Conservation (phyloP, 2,113 vertebrate genomes). For the Platysteira castanea region DNA sequence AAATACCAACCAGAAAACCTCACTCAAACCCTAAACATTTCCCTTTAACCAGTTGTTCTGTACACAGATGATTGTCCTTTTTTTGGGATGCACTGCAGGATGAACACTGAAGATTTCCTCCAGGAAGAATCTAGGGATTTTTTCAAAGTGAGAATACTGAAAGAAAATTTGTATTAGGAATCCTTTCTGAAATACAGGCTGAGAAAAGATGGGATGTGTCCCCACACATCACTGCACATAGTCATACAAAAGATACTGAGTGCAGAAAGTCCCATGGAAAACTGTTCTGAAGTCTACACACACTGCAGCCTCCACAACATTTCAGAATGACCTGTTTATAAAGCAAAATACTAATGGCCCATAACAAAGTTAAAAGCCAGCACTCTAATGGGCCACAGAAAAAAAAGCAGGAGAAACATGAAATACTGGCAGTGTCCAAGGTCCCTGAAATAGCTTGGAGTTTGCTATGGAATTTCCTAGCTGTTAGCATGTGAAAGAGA, state of each 20-base stretch:
- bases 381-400: not conserved
- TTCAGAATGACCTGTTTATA: not conserved
- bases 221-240: not conserved
- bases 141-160: not conserved
- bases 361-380: not conserved
- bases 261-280: not conserved
- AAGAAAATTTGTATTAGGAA: not conserved
- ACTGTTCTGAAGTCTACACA: not conserved
- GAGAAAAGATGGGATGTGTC: not conserved
- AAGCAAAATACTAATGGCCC: not conserved
- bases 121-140: not conserved
- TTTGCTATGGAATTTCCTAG: not conserved
- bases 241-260: not conserved
- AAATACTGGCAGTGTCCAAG: not conserved
- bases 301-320: not conserved
- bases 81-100: not conserved
- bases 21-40: not conserved
- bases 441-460: not conserved
- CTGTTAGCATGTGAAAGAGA: not conserved
- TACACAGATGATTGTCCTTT: not conserved
- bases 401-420: not conserved
- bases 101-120: not conserved
- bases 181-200: not conserved
- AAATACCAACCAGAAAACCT: accelerated
- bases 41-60: not conserved